These are phyloP conservation scores for Cataglyphis cursor DNA, from an alignment of 2,888 invertebrate genomes.

Conservation along the genomic window DNA sequence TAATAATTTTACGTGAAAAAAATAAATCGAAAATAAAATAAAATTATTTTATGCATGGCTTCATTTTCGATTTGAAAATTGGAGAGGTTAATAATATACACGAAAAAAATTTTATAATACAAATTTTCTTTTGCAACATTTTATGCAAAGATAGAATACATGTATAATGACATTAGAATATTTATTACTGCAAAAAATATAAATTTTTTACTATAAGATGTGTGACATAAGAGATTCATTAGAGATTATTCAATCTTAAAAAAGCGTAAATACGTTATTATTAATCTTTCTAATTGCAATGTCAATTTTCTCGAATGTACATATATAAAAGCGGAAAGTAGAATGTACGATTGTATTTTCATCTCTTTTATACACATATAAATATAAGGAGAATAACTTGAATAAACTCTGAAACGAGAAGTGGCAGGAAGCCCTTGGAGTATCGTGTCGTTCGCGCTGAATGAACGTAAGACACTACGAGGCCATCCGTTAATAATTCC, in stretches of 20 bases:
- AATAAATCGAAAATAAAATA: too few species aligned
- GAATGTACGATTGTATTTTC: background rate
- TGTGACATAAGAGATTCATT: background rate
- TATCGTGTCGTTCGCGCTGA: conserved; percentile 46
- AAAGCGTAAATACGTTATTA: background rate
- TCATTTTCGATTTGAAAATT: background rate
- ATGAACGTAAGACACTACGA: conserved; percentile 60
- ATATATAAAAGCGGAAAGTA: too few species aligned
- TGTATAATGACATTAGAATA: background rate
- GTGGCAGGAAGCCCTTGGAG: background rate
- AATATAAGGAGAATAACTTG: background rate
- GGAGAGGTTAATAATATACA: background rate
- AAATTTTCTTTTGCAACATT: background rate
- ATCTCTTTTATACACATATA: background rate
- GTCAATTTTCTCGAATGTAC: background rate
- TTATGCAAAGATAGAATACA: too few species aligned
- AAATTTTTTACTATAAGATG: too few species aligned
- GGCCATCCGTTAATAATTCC: conserved; percentile 63
- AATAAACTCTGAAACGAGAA: background rate
- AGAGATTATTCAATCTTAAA: background rate
- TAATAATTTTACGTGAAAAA: too few species aligned
- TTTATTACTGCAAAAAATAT: too few species aligned
- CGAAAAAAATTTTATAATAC: background rate
- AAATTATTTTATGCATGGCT: too few species aligned
- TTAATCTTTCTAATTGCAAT: background rate